A percentile compares a stretch with the other conserved stretches of the same genome.
phyloP scores from a whole-genome alignment of 2,113 vertebrate species.

The Scytalopus superciliaris region DNA sequence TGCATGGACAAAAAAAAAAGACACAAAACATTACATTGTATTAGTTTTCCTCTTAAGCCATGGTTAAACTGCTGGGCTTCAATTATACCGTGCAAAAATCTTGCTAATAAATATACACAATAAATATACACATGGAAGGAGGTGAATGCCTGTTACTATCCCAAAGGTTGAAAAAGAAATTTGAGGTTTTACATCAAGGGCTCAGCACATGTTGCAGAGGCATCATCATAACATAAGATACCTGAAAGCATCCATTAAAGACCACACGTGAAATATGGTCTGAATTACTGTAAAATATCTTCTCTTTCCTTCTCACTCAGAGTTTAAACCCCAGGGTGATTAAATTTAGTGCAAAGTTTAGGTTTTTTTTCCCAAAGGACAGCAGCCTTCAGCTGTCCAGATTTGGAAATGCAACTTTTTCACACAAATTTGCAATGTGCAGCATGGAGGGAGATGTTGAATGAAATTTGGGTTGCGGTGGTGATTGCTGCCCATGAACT shows the following conservation, averaged over 20 bases:
- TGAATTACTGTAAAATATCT: background rate
- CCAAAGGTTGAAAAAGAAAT: background rate
- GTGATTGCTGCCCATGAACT: fast-evolving
- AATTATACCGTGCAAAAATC: background rate
- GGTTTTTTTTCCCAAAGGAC: background rate
- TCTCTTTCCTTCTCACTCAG: background rate
- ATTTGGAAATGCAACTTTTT: background rate
- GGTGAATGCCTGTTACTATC: background rate
- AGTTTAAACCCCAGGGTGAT: constrained; percentile 10
- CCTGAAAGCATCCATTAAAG: background rate
- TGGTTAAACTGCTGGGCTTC: background rate
- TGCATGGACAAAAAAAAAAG: background rate
- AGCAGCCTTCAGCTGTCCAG: background rate
- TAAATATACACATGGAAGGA: background rate
- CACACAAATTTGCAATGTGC: fast-evolving
- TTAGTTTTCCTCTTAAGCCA: constrained; percentile 7
- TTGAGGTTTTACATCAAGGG: background rate
- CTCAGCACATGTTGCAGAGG: background rate
- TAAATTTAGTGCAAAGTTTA: constrained; percentile 18
- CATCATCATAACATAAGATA: background rate
- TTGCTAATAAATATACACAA: background rate
- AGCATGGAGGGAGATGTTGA: background rate
- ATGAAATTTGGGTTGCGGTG: fast-evolving
- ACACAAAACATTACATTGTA: constrained; percentile 52
- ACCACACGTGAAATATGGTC: background rate